phyloP scores from a whole-genome alignment of 2,113 vertebrate species.

The Sphaerodactylus townsendi region DNA sequence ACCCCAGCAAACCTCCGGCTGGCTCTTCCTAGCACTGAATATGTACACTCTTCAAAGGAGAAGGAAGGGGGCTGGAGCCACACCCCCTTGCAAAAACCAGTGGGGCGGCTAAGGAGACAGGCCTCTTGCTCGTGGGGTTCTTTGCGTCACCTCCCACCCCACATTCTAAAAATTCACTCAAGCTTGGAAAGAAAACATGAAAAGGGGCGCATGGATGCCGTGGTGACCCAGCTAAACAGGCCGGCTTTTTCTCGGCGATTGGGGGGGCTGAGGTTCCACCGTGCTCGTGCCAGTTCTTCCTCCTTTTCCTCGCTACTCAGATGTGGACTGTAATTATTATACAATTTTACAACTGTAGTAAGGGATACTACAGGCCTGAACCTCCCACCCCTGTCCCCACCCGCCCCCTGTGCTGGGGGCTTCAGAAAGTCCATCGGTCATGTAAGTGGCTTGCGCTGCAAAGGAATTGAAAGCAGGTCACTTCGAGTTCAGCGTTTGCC shows the following conservation, averaged over 20 bases:
- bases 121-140: neutral
- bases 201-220: neutral
- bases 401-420: neutral
- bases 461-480: conserved; percentile 74
- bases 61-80: too few relatives aligned
- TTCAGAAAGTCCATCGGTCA: conserved; percentile 95
- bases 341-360: conserved; percentile 57
- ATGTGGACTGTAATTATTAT: conserved; percentile 34
- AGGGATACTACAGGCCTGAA: conserved; percentile 14
- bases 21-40: too few relatives aligned
- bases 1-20: neutral
- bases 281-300: conserved; percentile 24
- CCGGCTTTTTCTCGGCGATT: neutral
- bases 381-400: neutral
- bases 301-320: neutral
- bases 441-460: conserved; percentile 82
- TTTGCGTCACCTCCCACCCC: neutral
- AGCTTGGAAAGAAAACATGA: neutral
- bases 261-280: neutral
- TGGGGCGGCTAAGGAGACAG: too few relatives aligned
- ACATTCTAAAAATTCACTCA: conserved; percentile 2
- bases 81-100: neutral
- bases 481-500: conserved; percentile 75
- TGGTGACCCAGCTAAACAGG: neutral
- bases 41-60: too few relatives aligned